A percentile compares a stretch with the other conserved stretches of the same genome.
These are phyloP conservation scores for Epiblema foenella DNA, from an alignment of 2,888 invertebrate genomes.

Conservation along the genomic window DNA sequence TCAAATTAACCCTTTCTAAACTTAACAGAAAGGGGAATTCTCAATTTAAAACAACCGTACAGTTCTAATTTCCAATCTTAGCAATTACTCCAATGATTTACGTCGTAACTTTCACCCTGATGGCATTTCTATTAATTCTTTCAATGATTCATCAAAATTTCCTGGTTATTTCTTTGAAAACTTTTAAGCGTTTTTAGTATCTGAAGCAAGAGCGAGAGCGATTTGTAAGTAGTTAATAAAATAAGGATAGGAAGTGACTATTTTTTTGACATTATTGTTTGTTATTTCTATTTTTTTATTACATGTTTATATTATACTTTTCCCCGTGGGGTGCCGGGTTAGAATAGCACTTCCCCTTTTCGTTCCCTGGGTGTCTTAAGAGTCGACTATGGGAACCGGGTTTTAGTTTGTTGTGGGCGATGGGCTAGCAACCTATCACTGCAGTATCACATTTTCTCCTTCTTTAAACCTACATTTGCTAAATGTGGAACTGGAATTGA, in stretches of 20 bases:
- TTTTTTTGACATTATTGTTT: too few species aligned
- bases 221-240: neutral
- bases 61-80: conserved; percentile 50
- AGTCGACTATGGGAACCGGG: too few species aligned
- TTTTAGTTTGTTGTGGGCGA: too few species aligned
- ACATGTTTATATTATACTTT: too few species aligned
- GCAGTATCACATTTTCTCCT: too few species aligned
- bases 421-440: too few species aligned
- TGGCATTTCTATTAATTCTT: conserved; percentile 72
- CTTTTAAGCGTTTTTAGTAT: conserved; percentile 49
- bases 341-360: too few species aligned
- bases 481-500: too few species aligned
- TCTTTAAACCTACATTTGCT: too few species aligned
- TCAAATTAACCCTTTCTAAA: conserved; percentile 26
- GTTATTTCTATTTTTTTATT: too few species aligned
- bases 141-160: conserved; percentile 76
- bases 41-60: conserved; percentile 49
- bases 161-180: conserved; percentile 68
- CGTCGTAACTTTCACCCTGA: conserved; percentile 55
- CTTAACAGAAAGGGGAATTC: conserved; percentile 44
- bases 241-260: neutral
- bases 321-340: too few species aligned
- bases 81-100: conserved; percentile 53
- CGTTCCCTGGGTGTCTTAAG: too few species aligned
- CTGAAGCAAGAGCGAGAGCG: conserved; percentile 47